Conservation (phyloP, 2,797 vertebrate species). For the Limnodromus scolopaceus region DNA sequence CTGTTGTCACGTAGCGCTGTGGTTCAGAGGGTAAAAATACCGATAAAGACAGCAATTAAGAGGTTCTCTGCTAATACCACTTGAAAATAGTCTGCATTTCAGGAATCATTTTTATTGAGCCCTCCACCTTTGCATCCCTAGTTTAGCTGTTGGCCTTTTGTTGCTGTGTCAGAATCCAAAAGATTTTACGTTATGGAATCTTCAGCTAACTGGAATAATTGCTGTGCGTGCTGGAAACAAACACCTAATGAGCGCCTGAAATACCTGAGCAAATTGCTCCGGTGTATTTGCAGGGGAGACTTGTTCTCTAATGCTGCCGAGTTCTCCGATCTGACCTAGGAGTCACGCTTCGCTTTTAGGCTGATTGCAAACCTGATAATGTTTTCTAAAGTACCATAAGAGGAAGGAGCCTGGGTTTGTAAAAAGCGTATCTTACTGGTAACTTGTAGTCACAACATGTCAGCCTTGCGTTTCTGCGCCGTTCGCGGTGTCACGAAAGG, state of each 20-base stretch:
- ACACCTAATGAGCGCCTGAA: neutral
- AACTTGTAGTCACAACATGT: neutral
- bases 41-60: neutral
- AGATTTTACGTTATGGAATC: neutral
- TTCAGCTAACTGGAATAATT: conserved; percentile 33
- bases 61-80: neutral
- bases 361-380: conserved; percentile 37
- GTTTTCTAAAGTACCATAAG: neutral
- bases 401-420: neutral
- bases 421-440: neutral
- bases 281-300: neutral
- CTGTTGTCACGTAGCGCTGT: neutral
- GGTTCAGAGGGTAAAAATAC: neutral
- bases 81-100: conserved; percentile 22
- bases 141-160: neutral
- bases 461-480: neutral
- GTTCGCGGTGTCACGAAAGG: neutral
- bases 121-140: neutral
- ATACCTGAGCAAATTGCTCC: neutral
- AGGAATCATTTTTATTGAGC: neutral
- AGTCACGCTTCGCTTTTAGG: conserved; percentile 24
- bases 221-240: neutral
- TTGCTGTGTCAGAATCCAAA: neutral
- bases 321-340: neutral
- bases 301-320: neutral